These are phyloP conservation scores for Athene noctua DNA, from an alignment of 2,113 vertebrate genomes.

Conservation along the genomic window DNA sequence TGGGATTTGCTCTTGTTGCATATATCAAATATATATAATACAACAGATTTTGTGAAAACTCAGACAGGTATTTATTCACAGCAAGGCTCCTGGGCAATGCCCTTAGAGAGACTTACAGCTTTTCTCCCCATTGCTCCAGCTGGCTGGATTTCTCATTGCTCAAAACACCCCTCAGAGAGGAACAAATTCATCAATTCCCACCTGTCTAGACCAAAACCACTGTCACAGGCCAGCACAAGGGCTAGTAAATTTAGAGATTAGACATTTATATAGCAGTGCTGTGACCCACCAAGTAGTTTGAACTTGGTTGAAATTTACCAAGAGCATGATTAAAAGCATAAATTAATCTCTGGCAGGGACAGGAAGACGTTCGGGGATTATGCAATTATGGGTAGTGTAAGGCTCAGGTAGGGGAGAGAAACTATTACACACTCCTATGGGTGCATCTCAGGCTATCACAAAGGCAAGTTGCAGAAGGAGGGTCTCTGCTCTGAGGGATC, in stretches of 20 bases:
- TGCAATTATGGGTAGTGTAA: not conserved
- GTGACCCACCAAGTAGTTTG: not conserved
- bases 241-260: not conserved
- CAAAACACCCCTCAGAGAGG: not conserved
- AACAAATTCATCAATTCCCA: constrained; percentile 17
- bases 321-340: not conserved
- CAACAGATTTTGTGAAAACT: not conserved
- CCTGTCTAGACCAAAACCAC: not conserved
- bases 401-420: not conserved
- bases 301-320: not conserved
- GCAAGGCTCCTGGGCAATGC: not conserved
- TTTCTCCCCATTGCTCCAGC: not conserved
- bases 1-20: not conserved
- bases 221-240: not conserved
- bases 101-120: constrained; percentile 6
- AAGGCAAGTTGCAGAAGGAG: not conserved
- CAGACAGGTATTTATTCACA: constrained; percentile 8
- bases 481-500: not conserved
- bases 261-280: not conserved
- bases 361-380: not conserved
- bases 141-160: not conserved
- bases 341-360: not conserved
- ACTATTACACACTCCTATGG: not conserved
- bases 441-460: not conserved
- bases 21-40: not conserved